These are phyloP conservation scores for Tetragonula carbonaria DNA, from an alignment of 2,888 invertebrate species.

Conservation along the genomic window DNA sequence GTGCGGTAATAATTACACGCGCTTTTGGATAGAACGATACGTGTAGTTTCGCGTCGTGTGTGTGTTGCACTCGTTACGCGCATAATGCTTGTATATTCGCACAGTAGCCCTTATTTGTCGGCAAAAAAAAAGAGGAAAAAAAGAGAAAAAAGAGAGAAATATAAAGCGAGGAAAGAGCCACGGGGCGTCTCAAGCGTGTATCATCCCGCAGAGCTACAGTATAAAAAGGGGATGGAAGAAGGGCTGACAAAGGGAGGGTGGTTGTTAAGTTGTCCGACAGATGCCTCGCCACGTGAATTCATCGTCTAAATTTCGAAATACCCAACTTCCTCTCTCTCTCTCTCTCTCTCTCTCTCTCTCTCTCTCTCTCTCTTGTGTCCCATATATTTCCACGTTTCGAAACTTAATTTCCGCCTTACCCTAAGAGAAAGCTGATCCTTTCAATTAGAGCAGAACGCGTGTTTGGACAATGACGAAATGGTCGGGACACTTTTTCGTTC, in stretches of 20 bases:
- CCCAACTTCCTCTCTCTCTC: constrained; percentile 59
- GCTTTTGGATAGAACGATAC: not conserved
- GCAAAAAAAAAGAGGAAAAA: constrained; percentile 51
- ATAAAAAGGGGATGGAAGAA: constrained; percentile 47
- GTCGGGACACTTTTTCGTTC: no score
- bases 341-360: no score
- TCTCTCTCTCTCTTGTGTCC: not conserved
- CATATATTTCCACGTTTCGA: constrained; percentile 60
- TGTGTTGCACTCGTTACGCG: constrained; percentile 46
- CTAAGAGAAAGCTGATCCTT: not conserved
- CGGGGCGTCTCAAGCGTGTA: constrained; percentile 75
- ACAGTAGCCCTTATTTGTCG: constrained; percentile 57
- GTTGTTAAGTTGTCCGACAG: constrained; percentile 82
- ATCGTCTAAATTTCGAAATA: constrained; percentile 74
- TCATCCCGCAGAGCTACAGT: constrained; percentile 75
- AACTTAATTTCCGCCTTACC: constrained; percentile 65
- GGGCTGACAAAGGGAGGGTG: constrained; percentile 69
- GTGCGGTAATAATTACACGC: fast-evolving
- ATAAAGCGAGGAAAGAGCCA: constrained; percentile 64
- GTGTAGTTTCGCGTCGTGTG: constrained; percentile 4
- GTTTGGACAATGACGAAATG: no score
- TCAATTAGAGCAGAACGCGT: not conserved
- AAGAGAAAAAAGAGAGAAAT: constrained; percentile 51
- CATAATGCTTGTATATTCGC: constrained; percentile 14
- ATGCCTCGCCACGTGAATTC: constrained; percentile 83